A percentile compares a stretch with the other conserved stretches of the same genome.
Conservation (phyloP, 1,140 invertebrate species). For the Paralvinella palmiformis region DNA sequence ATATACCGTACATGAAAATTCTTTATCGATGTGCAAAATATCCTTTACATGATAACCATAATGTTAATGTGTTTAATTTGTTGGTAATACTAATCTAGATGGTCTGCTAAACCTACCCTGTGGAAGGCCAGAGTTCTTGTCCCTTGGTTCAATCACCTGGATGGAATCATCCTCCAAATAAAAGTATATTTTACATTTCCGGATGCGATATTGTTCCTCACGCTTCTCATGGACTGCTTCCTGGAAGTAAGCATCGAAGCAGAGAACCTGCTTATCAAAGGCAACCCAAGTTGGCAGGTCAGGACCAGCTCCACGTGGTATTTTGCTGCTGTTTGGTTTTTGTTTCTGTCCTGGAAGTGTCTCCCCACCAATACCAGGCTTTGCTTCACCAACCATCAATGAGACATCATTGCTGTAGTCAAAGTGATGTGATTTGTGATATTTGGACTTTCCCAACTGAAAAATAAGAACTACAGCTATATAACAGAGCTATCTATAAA, state of each 20-base stretch:
- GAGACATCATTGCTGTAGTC: conserved; percentile 43
- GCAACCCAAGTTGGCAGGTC: conserved; percentile 75
- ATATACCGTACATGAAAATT: too few relatives aligned
- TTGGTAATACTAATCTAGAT: too few relatives aligned
- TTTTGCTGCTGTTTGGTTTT: conserved; percentile 35
- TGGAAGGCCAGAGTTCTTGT: conserved; percentile 47
- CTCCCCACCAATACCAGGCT: conserved; percentile 50
- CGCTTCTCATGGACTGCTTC: conserved; percentile 47
- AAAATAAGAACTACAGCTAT: too few relatives aligned
- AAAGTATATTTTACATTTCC: conserved; percentile 50
- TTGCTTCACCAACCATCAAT: conserved; percentile 42
- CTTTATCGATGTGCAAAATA: too few relatives aligned
- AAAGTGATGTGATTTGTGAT: conserved; percentile 50
- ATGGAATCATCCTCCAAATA: conserved; percentile 52
- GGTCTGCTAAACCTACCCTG: conserved; percentile 49
- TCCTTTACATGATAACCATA: too few relatives aligned
- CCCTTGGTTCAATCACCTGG: conserved; percentile 49
- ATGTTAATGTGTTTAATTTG: too few relatives aligned
- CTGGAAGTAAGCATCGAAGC: conserved; percentile 47
- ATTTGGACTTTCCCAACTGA: conserved; percentile 49
- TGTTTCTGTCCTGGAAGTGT: conserved; percentile 40
- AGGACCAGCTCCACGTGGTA: conserved; percentile 55
- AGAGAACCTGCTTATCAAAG: conserved; percentile 68
- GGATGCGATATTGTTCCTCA: conserved; percentile 47
- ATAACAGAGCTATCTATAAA: too few relatives aligned